Evolutionary conservation across 2,113 vertebrate species (phyloP).

Genomic region (Hypocryptadius cinnamomeus): DNA sequence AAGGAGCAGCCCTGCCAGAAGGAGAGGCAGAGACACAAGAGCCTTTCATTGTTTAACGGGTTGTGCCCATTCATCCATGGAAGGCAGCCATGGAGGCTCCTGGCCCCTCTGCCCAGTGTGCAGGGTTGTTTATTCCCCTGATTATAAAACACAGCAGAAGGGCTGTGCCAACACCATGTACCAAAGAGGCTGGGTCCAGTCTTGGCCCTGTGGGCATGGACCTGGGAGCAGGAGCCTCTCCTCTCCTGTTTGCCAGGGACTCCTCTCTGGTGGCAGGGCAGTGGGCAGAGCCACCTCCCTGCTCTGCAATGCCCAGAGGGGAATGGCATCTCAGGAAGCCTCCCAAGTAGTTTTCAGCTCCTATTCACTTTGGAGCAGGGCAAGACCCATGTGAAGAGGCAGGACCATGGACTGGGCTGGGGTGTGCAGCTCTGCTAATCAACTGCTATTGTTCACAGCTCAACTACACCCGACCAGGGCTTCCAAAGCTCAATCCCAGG

Average conservation of each 20-base stretch:
- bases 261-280: rapidly evolving
- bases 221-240: not conserved
- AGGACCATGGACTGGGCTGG: not conserved
- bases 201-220: not conserved
- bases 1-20: conserved; percentile 23
- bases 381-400: not conserved
- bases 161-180: rapidly evolving
- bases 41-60: conserved; percentile 15
- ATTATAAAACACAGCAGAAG: not conserved
- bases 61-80: conserved; percentile 14
- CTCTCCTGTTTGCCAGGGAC: not conserved
- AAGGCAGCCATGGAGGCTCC: not conserved
- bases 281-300: not conserved
- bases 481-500: conserved; percentile 88
- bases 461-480: conserved; percentile 94
- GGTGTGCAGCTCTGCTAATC: not conserved
- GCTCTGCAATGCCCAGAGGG: rapidly evolving
- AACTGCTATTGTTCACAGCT: conserved; percentile 71
- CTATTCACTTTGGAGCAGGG: not conserved
- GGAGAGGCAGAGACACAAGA: conserved; percentile 19
- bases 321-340: not conserved
- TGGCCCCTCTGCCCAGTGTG: not conserved
- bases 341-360: not conserved
- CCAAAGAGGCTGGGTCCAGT: rapidly evolving
- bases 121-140: not conserved